Conservation (phyloP, 2,888 invertebrate species). For the Limnephilus lunatus region DNA sequence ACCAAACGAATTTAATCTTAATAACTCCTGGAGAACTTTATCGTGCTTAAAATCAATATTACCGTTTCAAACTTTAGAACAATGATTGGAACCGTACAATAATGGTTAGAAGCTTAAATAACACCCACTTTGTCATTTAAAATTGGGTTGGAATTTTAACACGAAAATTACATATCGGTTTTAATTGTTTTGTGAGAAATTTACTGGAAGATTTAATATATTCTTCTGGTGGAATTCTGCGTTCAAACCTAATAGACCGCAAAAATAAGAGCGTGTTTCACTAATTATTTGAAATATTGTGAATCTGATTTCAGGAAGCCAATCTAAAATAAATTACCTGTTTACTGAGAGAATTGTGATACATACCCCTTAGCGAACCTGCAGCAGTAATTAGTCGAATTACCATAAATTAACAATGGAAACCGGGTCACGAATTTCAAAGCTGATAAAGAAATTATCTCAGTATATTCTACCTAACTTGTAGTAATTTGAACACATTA, state of each 20-base stretch:
- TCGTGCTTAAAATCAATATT: not conserved
- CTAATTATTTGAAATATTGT: not conserved
- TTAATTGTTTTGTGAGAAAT: too few relatives aligned
- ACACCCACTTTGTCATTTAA: not conserved
- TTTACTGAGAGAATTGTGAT: not conserved
- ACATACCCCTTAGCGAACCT: not conserved
- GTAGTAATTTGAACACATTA: too few relatives aligned
- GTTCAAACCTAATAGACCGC: too few relatives aligned
- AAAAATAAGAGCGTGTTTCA: not conserved
- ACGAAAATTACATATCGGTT: not conserved
- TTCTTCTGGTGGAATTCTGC: not conserved
- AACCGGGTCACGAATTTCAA: not conserved
- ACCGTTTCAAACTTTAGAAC: not conserved
- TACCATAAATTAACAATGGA: not conserved
- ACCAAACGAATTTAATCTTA: not conserved
- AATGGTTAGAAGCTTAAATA: not conserved
- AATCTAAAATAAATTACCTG: not conserved
- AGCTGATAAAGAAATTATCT: not conserved
- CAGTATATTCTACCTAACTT: too few relatives aligned
- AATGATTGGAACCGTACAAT: not conserved
- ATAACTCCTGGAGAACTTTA: not conserved
- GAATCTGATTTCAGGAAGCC: not conserved
- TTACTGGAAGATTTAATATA: not conserved
- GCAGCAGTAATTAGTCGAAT: not conserved
- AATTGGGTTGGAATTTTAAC: not conserved